Evolutionary conservation across 2,888 invertebrate genomes (phyloP).

Genomic region (Ecdyonurus torrentis): DNA sequence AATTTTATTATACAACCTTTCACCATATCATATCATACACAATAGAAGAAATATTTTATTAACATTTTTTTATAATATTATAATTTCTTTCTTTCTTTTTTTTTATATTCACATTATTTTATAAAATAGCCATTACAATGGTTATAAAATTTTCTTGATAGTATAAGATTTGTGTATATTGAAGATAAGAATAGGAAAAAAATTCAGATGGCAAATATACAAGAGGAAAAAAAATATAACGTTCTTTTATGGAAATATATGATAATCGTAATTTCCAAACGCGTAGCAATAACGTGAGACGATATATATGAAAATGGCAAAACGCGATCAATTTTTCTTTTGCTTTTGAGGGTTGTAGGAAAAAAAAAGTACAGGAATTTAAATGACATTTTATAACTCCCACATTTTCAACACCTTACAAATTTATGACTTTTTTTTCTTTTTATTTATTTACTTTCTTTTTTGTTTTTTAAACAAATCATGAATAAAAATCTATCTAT

Average conservation of each 20-base stretch:
- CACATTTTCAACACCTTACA: too few relatives aligned
- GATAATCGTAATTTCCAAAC: not conserved
- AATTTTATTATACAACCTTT: too few relatives aligned
- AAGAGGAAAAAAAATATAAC: not conserved
- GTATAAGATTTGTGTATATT: not conserved
- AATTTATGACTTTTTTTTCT: too few relatives aligned
- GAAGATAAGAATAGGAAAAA: not conserved
- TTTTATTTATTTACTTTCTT: too few relatives aligned
- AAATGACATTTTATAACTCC: too few relatives aligned
- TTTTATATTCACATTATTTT: not conserved
- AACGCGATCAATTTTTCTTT: not conserved
- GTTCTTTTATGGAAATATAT: not conserved
- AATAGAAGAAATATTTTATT: not conserved
- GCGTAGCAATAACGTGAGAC: not conserved
- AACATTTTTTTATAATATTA: not conserved
- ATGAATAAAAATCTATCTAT: too few relatives aligned
- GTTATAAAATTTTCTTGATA: not conserved
- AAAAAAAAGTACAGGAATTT: too few relatives aligned
- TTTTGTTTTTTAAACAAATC: too few relatives aligned
- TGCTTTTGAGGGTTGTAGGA: too few relatives aligned
- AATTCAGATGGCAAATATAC: too few relatives aligned
- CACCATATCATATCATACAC: not conserved
- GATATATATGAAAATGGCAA: not conserved
- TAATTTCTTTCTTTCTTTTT: too few relatives aligned
- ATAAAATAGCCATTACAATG: not conserved